Base-by-base conservation (phyloP, 2,797 vertebrate species). In the Ctenosaura bakeri region DNA sequence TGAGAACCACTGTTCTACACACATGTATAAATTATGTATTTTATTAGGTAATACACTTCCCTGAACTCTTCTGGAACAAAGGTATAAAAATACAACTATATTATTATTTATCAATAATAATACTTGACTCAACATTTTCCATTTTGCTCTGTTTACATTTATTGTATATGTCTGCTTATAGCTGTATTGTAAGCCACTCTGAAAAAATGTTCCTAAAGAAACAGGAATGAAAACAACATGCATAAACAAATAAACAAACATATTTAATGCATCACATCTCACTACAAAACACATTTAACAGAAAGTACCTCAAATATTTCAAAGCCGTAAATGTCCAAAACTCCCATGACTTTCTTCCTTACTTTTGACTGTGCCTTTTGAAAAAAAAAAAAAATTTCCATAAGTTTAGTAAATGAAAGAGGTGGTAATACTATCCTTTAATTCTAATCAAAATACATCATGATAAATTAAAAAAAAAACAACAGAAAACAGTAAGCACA, bases 281-380 rank as follows among this genome's bases (percentile, higher is more conserved):
- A 29, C 22, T 76, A 64, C 56, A 26, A 77, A 82, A 83, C 38
- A 38, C 1, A 59, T 90, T 85, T 71, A 88, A 92, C 69, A 85
- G 66, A 85, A 64, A 97, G 96, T 97, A 99, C 99, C 99, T 99
- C 99, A 97, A 99, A 99, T 96, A 99, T 99, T 96, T 99, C 99
- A 97, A 99, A 99, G 94, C 99, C 99, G 59, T 99, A 99, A 94
- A 99, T 99, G 97, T 99, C 99, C 95, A 99, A 95, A 77, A 99
- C 99, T 7, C 99, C 99, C 99, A 99, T 99, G 88, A 99, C 99
- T 97, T 99, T 99, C 98, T 99, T 99, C 89, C 98, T 98, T 86
- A 98, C 96, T 98, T 99, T 98, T 84, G 97, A 96, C 95, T 99
- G 98, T 89, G 99, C 99, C 99, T 99, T 24, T 80, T 74, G 42